Base-by-base conservation (phyloP, 2,797 vertebrate species). In the Channallabes apus region DNA sequence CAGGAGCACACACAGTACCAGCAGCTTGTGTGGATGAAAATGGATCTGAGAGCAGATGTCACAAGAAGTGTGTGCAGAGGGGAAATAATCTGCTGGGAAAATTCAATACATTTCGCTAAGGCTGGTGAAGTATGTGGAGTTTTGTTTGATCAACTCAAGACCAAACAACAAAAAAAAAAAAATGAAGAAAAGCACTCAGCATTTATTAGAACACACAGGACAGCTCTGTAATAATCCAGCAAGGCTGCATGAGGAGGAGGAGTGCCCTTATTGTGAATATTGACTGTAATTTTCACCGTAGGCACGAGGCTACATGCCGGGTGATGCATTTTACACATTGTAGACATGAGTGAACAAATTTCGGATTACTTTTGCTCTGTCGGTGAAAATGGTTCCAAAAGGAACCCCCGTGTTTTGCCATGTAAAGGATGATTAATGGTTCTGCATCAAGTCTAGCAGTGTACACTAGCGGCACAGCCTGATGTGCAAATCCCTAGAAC, bases 101-200 rank as follows among this genome's bases (percentile, higher is more conserved):
- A 46, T 80, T 65, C 17, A 91, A 90, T 82, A 90, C 90, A 85
- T 91, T 90, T 91, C 86, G 88, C 82, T 89, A 87, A 89, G 86
- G 78, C 61, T 46, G 78, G 38, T 80, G 59, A 65, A 65, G 35
- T 80, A n/a, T 65, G 61, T 27, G 38, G 78, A 29, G 38, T 64
- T 64, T 62, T 61, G 76, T 62, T 61, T 78, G 58, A 78, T 61
- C 20, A 59, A 41, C 32, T 79, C 32, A 11, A 76, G 56, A 76
- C 51, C n/a, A 20, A 76, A 29, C 51, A n/a, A n/a, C n/a, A n/a
- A n/a, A n/a, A n/a, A n/a, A 7, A 56, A 18, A 32, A 58, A 22
- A 77, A 58, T 1, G 6, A 56, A 56, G 72, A 56, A 18, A 56
- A 18, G 72, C n/a, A 4, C 15, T 56, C 51, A 14, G 54, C 51